Conservation (phyloP, 1,140 invertebrate genomes). For the Caenorhabditis tropicalis region DNA sequence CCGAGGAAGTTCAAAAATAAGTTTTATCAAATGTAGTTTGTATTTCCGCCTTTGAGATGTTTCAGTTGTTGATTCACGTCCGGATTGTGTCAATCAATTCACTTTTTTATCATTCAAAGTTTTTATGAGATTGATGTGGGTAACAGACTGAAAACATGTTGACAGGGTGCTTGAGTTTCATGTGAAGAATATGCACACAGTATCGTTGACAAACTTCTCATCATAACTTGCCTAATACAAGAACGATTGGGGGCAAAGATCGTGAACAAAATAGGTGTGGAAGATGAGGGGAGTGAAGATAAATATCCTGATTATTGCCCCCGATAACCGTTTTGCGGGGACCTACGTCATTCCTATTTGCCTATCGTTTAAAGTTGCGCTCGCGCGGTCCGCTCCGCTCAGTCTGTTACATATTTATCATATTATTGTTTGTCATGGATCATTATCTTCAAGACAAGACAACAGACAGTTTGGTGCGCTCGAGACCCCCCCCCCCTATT, state of each 20-base stretch:
- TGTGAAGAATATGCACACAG: background rate
- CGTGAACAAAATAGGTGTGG: constrained; percentile 6
- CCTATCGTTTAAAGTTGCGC: background rate
- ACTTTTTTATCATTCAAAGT: background rate
- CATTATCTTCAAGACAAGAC: constrained; percentile 34
- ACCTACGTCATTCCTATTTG: constrained; percentile 18
- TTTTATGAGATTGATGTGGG: constrained; percentile 2
- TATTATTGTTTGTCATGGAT: constrained; percentile 33
- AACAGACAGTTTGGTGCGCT: constrained; percentile 23
- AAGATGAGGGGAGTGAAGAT: constrained; percentile 23
- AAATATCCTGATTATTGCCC: constrained; percentile 35
- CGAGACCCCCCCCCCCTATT: background rate
- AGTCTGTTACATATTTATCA: constrained; percentile 37
- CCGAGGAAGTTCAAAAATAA: too few relatives aligned
- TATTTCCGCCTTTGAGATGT: background rate
- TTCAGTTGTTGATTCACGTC: background rate
- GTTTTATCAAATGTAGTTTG: background rate
- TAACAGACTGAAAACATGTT: constrained; percentile 10
- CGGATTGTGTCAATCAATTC: constrained; percentile 8
- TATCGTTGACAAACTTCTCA: background rate
- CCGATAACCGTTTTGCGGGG: constrained; percentile 18
- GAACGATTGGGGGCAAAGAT: background rate
- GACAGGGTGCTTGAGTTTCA: background rate
- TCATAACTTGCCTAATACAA: background rate
- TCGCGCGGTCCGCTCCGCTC: background rate